Evolutionary conservation across 2,888 invertebrate genomes (phyloP).

Genomic region (Hyalella azteca): DNA sequence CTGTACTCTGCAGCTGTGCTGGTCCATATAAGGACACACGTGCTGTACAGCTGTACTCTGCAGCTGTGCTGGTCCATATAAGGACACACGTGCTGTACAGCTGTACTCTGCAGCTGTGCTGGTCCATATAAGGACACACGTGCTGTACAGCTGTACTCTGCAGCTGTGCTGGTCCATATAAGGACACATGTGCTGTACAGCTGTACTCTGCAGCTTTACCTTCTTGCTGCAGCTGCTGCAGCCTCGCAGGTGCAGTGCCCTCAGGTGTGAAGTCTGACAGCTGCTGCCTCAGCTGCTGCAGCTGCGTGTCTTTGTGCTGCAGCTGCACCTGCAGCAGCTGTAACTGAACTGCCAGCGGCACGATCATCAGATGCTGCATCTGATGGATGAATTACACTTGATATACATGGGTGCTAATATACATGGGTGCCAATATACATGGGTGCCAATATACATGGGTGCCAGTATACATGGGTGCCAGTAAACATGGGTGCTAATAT

Average conservation of each 20-base stretch:
- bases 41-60: too few species aligned
- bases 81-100: too few species aligned
- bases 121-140: too few species aligned
- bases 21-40: too few species aligned
- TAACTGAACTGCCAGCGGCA: slow-evolving; percentile 14
- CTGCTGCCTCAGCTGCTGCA: slow-evolving; percentile 24
- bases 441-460: background rate
- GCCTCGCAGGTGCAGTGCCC: background rate
- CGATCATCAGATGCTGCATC: background rate
- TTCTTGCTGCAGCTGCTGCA: background rate
- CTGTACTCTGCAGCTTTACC: too few species aligned
- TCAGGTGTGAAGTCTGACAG: slow-evolving; percentile 31
- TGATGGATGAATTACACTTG: background rate
- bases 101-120: too few species aligned
- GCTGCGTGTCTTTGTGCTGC: slow-evolving; percentile 1
- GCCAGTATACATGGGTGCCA: background rate
- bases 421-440: background rate
- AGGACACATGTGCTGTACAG: too few species aligned
- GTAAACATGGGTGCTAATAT: background rate
- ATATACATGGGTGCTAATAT: background rate
- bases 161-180: too few species aligned
- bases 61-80: too few species aligned
- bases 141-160: too few species aligned
- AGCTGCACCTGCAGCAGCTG: background rate
- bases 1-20: too few species aligned